These are phyloP conservation scores for Mallotus villosus DNA, from an alignment of 2,797 vertebrate species.

Conservation along the genomic window DNA sequence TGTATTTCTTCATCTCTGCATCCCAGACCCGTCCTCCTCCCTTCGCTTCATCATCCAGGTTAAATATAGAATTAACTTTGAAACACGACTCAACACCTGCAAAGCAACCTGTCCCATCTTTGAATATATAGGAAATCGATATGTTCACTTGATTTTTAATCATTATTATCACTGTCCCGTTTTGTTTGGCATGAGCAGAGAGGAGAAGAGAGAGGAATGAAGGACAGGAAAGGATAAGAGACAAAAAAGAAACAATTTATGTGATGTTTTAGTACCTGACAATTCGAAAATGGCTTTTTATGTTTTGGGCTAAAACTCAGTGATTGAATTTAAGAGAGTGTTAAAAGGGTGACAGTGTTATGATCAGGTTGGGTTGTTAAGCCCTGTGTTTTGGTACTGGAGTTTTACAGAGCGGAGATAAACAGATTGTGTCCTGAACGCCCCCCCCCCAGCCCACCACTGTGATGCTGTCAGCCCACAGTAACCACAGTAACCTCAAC, in stretches of 20 bases:
- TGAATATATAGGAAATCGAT: too few species aligned
- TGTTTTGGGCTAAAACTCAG: conserved; percentile 47
- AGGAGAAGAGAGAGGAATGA: not conserved
- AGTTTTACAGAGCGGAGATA: conserved; percentile 23
- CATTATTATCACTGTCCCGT: too few species aligned
- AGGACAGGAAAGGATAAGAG: not conserved
- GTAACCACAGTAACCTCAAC: conserved; percentile 49
- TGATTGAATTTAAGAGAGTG: conserved; percentile 41
- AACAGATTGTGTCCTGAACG: conserved; percentile 8
- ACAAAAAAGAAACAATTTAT: conserved; percentile 29
- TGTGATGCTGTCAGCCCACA: conserved; percentile 41
- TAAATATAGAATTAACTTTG: too few species aligned
- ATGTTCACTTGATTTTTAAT: too few species aligned
- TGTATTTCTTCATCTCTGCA: not conserved
- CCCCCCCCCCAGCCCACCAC: not conserved
- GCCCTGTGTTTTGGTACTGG: conserved; percentile 20
- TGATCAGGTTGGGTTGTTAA: conserved; percentile 39
- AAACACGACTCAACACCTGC: not conserved
- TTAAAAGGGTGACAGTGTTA: conserved; percentile 51
- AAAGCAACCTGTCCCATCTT: too few species aligned
- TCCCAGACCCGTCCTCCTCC: not conserved
- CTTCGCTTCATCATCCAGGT: not conserved
- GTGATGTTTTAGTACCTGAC: conserved; percentile 43
- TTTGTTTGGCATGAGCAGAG: not conserved
- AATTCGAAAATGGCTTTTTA: conserved; percentile 38